Percentiles rank a stretch among this genome's conserved stretches.
Conservation (phyloP, 2,113 vertebrate species). For the Octodon degus region DNA sequence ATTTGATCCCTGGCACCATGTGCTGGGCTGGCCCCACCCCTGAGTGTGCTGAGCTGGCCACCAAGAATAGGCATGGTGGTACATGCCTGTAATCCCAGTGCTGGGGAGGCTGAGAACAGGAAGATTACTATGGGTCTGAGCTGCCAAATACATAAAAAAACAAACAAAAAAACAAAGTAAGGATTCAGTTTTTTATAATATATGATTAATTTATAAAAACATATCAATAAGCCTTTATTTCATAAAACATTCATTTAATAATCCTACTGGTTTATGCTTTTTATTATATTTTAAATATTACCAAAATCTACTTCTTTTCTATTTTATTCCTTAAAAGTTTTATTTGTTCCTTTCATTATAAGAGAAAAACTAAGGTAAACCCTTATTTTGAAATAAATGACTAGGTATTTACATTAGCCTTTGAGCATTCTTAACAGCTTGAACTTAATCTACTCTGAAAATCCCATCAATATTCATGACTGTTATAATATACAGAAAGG, state of each 20-base stretch:
- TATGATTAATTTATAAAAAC: not conserved
- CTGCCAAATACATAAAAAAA: no score
- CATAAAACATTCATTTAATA: slow-evolving; percentile 32
- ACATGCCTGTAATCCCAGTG: no score
- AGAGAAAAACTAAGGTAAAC: not conserved
- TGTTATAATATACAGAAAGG: not conserved
- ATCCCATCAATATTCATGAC: not conserved
- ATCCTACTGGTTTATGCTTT: not conserved
- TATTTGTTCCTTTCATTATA: slow-evolving; percentile 4
- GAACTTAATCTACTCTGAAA: slow-evolving; percentile 2
- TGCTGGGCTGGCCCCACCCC: no score
- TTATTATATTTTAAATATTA: not conserved
- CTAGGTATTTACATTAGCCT: not conserved
- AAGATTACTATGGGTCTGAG: no score
- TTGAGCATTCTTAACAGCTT: not conserved
- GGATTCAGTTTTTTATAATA: not conserved
- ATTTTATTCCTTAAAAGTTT: slow-evolving; percentile 22
- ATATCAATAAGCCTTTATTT: not conserved
- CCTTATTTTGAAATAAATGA: slow-evolving; percentile 3
- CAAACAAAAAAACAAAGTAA: no score
- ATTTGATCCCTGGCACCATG: no score
- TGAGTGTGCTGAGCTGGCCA: no score
- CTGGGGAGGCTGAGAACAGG: no score
- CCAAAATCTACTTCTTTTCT: not conserved
- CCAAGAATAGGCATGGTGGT: no score